Percentiles rank a stretch among this genome's conserved stretches.
Evolutionary conservation across 2,888 invertebrate species (phyloP).

Genomic region (Eristalis tenax): DNA sequence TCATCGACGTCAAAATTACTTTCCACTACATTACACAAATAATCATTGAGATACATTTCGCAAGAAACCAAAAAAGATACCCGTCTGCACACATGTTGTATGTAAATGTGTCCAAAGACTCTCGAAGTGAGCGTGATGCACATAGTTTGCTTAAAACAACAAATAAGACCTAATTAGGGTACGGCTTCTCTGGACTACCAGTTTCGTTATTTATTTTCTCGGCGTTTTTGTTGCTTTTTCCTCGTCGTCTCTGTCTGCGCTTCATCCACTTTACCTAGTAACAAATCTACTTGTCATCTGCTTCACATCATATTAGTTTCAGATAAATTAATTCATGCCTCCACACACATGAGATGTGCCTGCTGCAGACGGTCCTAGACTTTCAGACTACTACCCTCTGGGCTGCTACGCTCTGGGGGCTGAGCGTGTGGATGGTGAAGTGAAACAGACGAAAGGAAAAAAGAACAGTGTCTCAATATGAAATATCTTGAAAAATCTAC

Average conservation of each 20-base stretch:
- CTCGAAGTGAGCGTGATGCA: background rate
- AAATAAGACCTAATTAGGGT: slow-evolving; percentile 11
- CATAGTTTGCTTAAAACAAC: background rate
- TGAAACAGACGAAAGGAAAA: background rate
- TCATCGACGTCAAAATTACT: slow-evolving; percentile 1
- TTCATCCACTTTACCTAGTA: slow-evolving; percentile 29
- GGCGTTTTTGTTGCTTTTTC: background rate
- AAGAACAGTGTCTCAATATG: slow-evolving; percentile 4
- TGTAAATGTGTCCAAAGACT: background rate
- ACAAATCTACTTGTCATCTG: slow-evolving; percentile 58
- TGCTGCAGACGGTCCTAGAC: slow-evolving; percentile 52
- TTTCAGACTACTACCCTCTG: slow-evolving; percentile 58
- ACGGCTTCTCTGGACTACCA: slow-evolving; percentile 8
- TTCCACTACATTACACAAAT: slow-evolving; percentile 1
- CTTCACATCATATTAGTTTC: slow-evolving; percentile 63
- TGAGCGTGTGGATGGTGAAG: background rate
- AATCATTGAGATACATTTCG: slow-evolving; percentile 1
- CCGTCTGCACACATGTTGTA: background rate
- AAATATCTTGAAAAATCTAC: background rate
- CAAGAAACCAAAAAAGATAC: slow-evolving; percentile 1
- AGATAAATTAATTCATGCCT: slow-evolving; percentile 57
- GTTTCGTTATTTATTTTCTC: background rate
- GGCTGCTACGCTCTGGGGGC: background rate
- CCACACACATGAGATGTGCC: slow-evolving; percentile 22
- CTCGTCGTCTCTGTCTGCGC: background rate